phyloP scores from a whole-genome alignment of 2,797 vertebrate genomes.

The Knipowitschia caucasica region DNA sequence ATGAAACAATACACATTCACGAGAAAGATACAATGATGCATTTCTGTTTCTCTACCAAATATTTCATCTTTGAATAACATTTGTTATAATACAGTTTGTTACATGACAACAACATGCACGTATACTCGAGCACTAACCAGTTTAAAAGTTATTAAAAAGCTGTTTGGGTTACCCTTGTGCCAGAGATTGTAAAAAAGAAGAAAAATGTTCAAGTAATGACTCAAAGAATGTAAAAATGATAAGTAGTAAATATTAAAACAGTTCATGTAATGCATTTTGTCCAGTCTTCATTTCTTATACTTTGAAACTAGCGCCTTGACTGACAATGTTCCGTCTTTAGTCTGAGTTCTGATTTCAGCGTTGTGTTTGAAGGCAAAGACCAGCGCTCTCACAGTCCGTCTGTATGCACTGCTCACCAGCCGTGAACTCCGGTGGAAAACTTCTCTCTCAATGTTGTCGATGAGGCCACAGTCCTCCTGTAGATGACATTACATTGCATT shows the following conservation, averaged over 20 bases:
- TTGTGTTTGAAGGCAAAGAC: slow-evolving; percentile 93
- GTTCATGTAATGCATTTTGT: neutral
- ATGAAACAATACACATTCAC: neutral
- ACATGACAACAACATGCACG: slow-evolving; percentile 26
- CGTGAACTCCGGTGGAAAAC: slow-evolving; percentile 90
- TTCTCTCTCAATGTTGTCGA: slow-evolving; percentile 94
- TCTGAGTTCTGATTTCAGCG: slow-evolving; percentile 78
- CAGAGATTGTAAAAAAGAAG: slow-evolving; percentile 32
- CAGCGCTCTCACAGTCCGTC: slow-evolving; percentile 85
- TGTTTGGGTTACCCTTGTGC: slow-evolving; percentile 31
- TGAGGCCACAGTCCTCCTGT: slow-evolving; percentile 87
- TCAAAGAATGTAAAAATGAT: slow-evolving; percentile 9
- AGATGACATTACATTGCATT: slow-evolving; percentile 14
- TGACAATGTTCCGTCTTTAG: slow-evolving; percentile 76
- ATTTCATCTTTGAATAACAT: slow-evolving; percentile 5
- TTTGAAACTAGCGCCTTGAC: slow-evolving; percentile 81
- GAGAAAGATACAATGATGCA: neutral
- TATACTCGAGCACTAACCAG: no score
- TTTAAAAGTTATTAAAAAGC: slow-evolving; percentile 13
- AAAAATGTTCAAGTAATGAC: slow-evolving; percentile 13
- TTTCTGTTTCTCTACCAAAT: neutral
- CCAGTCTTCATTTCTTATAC: slow-evolving; percentile 84
- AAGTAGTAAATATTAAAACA: slow-evolving; percentile 12
- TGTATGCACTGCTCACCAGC: slow-evolving; percentile 83
- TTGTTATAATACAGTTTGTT: slow-evolving; percentile 33